Conservation (phyloP, 2,888 invertebrate genomes). For the Aromia moschata region DNA sequence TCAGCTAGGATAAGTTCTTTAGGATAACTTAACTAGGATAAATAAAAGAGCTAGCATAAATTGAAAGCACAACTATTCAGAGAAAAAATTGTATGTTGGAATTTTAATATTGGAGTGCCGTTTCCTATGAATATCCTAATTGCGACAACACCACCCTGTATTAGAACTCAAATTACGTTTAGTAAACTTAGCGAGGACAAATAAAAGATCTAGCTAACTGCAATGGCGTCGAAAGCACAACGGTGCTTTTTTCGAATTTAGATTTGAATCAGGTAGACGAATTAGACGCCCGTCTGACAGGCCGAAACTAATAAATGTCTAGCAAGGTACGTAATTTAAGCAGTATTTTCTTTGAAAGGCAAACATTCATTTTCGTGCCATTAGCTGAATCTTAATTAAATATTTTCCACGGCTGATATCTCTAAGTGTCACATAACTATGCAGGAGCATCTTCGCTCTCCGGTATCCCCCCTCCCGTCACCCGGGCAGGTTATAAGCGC, state of each 20-base stretch:
- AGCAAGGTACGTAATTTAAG: constrained; percentile 50
- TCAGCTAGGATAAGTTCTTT: too few species aligned
- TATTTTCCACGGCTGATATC: constrained; percentile 63
- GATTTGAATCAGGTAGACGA: constrained; percentile 36
- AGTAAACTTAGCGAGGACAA: too few species aligned
- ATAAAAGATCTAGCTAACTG: too few species aligned
- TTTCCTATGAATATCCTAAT: too few species aligned
- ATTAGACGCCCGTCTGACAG: constrained; percentile 38
- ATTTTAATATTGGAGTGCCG: too few species aligned
- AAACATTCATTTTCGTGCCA: constrained; percentile 58
- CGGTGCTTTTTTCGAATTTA: constrained; percentile 14
- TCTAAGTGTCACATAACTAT: constrained; percentile 64
- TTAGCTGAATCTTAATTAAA: constrained; percentile 63
- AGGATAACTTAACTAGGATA: too few species aligned
- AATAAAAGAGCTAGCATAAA: too few species aligned
- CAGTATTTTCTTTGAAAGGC: constrained; percentile 52
- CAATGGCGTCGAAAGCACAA: background rate
- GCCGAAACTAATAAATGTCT: constrained; percentile 55
- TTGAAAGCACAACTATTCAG: too few species aligned
- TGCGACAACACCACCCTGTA: too few species aligned
- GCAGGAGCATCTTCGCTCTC: constrained; percentile 50
- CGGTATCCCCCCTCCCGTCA: constrained; percentile 31
- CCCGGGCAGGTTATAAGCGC: too few species aligned
- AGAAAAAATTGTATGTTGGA: too few species aligned
- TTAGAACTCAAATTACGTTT: too few species aligned